Base-by-base conservation (phyloP, 2,797 vertebrate species). In the Holocentrus rufus region DNA sequence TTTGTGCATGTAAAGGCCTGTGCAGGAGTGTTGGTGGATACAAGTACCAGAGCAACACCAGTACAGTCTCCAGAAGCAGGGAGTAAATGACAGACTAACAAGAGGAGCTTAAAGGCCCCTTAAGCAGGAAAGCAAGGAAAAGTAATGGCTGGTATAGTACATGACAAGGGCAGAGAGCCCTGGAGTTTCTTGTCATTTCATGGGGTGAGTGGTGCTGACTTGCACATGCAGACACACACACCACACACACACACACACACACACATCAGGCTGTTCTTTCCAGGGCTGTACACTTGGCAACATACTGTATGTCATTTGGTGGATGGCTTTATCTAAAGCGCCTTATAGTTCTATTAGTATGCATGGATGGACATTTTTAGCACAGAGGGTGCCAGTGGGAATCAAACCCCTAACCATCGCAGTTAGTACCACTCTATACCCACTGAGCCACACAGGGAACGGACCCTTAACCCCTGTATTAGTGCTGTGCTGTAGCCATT, bases 101-200 rank as follows among this genome's bases (percentile, higher is more conserved):
- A 47, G 46, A 47, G 46, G 46, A 4, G 18, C 18, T 17, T 47
- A 47, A 18, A 47, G 65, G 30, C 59, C 64, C 69, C 60, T 66
- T 53, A 66, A 77, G 80, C 36, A 68, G 55, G n/a, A 69, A 56
- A 11, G 39, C 2, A 42, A 42, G 39, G 39, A 42, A 17, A 47
- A n/a, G 18, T 47, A 73, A 76, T 50, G 73, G 65, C 72, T 63
- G 46, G 46, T 47, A 8, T 17, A 18, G 18, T n/a, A 31, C 59
- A 74, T 66, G 52, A 70, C 60, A 83, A 71, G 42, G 49, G 60
- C 47, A 66, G 23, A 58, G 54, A 72, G 56, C 34, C 56, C 31
- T 30, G 22, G 31, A 75, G 62, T 72, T 71, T 79, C 57, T 42
- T 77, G 77, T 69, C 52, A 75, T 70, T 74, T 72, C 44, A 64